Evolutionary conservation across 1,140 invertebrate genomes (phyloP), one percentile per base, ranked within the genome.

Genomic region (Nylanderia fulva): DNA sequence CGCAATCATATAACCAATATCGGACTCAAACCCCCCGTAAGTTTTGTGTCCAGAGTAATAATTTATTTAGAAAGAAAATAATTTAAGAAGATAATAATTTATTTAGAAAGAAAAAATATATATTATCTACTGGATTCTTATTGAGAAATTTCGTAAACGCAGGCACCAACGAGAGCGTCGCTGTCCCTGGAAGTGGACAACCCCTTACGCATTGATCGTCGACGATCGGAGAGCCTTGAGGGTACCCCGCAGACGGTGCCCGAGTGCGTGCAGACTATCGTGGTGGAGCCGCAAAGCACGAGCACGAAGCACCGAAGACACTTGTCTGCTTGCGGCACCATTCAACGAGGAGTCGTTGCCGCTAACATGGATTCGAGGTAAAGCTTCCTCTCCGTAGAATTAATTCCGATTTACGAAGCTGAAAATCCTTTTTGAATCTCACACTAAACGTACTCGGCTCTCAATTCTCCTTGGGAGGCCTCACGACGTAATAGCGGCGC

Each of bases 1-100:
- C 95, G 97, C 52, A 98, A 98, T 92, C 98, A 98, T 91, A 97
- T 98, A 87, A 98, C 97, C 21, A 95, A 95, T 63, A 95, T 94
- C 64, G 94, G 94, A 56, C 88, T 95, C 2, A 92, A 93, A 91
- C 93, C 93, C 58, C 92, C 93, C 61, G 94, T 94, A 69, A 92
- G 92, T 89, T 42, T 33, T 21, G 2, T 15, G 13, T 45, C 0
- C 2, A 1, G n/a, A n/a, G n/a, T n/a, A n/a, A n/a, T n/a, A n/a
- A n/a, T n/a, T n/a, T 42, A 42, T 42, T 11, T 42, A 4, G 1
- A 52, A 72, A 15, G n/a, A 72, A 54, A 21, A 1, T n/a, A n/a
- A n/a, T n/a, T n/a, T n/a, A n/a, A n/a, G n/a, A n/a, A n/a, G n/a
- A n/a, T n/a, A n/a, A n/a, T n/a, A n/a, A n/a, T n/a, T n/a, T 42